Evolutionary conservation across 1,140 invertebrate genomes (phyloP), one percentile per base, ranked within the genome.

Genomic region (Paraescarpia echinospica): DNA sequence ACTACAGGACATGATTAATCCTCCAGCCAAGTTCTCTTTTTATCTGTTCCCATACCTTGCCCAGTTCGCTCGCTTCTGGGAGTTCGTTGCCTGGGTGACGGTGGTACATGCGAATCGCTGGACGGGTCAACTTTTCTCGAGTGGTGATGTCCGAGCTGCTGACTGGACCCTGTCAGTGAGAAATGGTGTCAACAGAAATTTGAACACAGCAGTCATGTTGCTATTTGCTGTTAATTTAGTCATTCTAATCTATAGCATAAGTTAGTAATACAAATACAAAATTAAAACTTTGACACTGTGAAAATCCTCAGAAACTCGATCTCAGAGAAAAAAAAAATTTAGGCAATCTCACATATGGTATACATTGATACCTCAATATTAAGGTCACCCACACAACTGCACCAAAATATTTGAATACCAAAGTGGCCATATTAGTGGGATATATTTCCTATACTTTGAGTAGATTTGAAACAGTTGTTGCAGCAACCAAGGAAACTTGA

Each of bases 21-120:
- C 9, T 77, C 59, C 59, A 77, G 59, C 27, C 14, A 77, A 77
- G 22, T 77, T 31, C 22, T 77, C 2, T 77, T 18, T 18, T 77
- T 27, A 31, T 77, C 22, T 77, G n/a, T 77, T 77, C 1, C 27
- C 14, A 77, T 77, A 96, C 96, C 94, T 94, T 95, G 91, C 95
- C 94, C 34, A 96, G 95, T 51, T 96, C 94, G 92, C 95, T 95
- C 35, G 96, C 94, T 91, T 96, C 96, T 31, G 96, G 95, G 34
- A 96, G 77, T 92, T 96, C 95, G 90, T 94, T 96, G 35, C 96
- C 96, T 35, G 95, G 95, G 94, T 96, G 96, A 93, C 95, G 93
- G 92, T 96, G 96, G 94, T 95, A 96, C 18, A 96, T 94, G 41
- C 94, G 93, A 5, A 96, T 94, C 35, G 96, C 94, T 77, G 96